Conservation (phyloP, 2,888 invertebrate genomes). For the Lepetodrilus schrolli region DNA sequence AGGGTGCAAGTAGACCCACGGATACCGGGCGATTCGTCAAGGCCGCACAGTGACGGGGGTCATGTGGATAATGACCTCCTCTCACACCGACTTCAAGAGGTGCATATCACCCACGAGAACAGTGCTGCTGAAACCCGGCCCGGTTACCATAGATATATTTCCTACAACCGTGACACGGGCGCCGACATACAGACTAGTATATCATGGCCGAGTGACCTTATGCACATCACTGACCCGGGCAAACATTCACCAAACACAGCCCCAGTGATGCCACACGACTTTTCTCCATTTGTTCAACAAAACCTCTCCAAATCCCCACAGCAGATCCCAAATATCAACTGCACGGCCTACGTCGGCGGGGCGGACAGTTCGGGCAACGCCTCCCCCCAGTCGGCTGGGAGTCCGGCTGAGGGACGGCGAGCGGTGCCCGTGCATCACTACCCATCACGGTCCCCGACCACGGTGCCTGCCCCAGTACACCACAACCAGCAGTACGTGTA, state of each 20-base stretch:
- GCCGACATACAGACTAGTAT: neutral
- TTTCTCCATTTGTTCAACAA: conserved; percentile 45
- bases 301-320: conserved; percentile 3
- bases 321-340: conserved; percentile 37
- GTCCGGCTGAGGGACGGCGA: conserved; percentile 24
- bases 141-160: neutral
- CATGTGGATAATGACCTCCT: neutral
- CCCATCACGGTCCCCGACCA: conserved; percentile 25
- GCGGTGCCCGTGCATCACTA: conserved; percentile 20
- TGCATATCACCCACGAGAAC: conserved; percentile 13
- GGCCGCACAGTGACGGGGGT: too few relatives aligned
- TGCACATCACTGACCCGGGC: neutral
- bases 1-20: too few relatives aligned
- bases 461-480: neutral
- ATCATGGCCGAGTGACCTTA: conserved; percentile 5
- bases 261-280: conserved; percentile 45
- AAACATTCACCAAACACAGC: conserved; percentile 35
- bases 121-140: neutral
- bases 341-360: conserved; percentile 24
- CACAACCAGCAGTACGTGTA: conserved; percentile 7
- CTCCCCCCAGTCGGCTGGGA: conserved; percentile 24
- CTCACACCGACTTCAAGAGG: neutral
- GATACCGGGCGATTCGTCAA: too few relatives aligned
- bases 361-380: conserved; percentile 23
- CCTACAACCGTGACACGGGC: conserved; percentile 13